These are phyloP conservation scores for Formica selysi DNA, from an alignment of 1,140 invertebrate genomes.

Conservation along the genomic window DNA sequence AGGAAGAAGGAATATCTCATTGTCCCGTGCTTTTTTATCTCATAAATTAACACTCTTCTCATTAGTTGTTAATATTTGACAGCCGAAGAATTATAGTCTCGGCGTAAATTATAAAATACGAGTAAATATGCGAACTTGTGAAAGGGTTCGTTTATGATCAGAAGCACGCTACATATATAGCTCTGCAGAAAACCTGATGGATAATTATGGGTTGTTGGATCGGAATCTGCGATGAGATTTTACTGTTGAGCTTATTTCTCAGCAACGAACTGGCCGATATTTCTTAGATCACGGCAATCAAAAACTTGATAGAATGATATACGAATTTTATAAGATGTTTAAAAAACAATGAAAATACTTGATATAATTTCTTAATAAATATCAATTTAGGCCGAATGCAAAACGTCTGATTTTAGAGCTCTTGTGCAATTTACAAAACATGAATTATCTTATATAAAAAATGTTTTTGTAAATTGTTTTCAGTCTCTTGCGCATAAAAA, in stretches of 20 bases:
- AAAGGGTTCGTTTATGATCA: constrained; percentile 28
- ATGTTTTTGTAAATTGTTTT: neutral
- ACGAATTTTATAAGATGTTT: neutral
- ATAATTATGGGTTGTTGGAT: constrained; percentile 50
- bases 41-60: constrained; percentile 79
- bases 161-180: constrained; percentile 35
- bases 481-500: neutral
- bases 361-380: neutral
- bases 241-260: constrained; percentile 38
- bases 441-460: constrained; percentile 14
- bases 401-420: neutral
- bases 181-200: constrained; percentile 31
- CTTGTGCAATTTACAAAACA: constrained; percentile 2
- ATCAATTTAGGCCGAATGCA: neutral
- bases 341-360: neutral
- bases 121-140: constrained; percentile 45
- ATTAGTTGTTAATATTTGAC: constrained; percentile 76
- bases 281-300: neutral
- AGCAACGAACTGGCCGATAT: constrained; percentile 7
- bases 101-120: constrained; percentile 31
- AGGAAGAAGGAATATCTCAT: constrained; percentile 69
- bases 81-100: constrained; percentile 67
- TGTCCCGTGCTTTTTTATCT: constrained; percentile 73
- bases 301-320: neutral
- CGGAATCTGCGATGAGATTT: constrained; percentile 29